A percentile compares a stretch with the other conserved stretches of the same genome.
phyloP scores from a whole-genome alignment of 2,113 vertebrate genomes.

The Uria lomvia region DNA sequence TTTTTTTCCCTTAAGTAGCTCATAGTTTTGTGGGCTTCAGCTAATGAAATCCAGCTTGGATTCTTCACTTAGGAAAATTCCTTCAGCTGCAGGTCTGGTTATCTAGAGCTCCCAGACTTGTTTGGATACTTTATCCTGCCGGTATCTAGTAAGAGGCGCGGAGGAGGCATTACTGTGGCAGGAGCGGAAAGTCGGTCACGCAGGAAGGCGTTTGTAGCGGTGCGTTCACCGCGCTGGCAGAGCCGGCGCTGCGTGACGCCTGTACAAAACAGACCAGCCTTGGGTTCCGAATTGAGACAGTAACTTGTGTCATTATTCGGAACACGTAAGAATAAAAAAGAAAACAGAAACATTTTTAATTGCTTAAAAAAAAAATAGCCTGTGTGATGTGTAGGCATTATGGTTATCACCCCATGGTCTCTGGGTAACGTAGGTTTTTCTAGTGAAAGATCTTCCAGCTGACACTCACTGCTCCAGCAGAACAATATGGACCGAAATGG shows the following conservation, averaged over 20 bases:
- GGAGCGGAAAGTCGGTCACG: accelerated
- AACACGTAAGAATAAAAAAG: not conserved
- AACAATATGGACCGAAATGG: accelerated
- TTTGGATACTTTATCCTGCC: not conserved
- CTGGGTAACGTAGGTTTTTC: accelerated
- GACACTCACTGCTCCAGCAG: not conserved
- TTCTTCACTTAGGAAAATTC: not conserved
- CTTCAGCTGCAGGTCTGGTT: not conserved
- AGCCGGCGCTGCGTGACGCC: not conserved
- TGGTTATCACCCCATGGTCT: accelerated
- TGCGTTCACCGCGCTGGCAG: not conserved
- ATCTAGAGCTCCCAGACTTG: not conserved
- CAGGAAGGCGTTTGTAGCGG: accelerated
- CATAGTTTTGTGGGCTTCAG: not conserved
- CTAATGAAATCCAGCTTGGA: not conserved
- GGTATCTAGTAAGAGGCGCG: accelerated
- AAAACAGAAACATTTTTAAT: accelerated
- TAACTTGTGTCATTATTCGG: not conserved
- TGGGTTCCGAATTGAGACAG: not conserved
- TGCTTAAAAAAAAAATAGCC: accelerated
- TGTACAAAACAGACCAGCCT: not conserved
- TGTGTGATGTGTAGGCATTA: accelerated
- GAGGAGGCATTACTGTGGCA: not conserved
- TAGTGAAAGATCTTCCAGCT: not conserved
- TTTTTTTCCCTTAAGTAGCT: not conserved